Conservation (phyloP, 2,797 vertebrate genomes). For the Nannoperca australis region DNA sequence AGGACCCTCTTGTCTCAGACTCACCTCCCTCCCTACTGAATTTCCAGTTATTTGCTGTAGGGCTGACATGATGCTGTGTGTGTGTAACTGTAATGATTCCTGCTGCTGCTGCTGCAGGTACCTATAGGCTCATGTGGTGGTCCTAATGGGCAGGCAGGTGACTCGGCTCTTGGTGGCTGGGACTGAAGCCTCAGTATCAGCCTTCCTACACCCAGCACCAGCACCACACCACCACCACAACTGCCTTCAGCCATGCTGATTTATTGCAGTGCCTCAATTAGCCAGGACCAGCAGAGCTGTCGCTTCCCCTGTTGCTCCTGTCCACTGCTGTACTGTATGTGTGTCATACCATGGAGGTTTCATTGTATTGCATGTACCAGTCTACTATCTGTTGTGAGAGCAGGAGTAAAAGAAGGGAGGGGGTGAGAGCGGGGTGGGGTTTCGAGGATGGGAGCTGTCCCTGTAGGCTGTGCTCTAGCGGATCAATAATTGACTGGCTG, state of each 20-base stretch:
- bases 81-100: slow-evolving; percentile 44
- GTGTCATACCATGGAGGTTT: slow-evolving; percentile 53
- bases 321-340: slow-evolving; percentile 31
- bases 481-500: slow-evolving; percentile 78
- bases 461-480: slow-evolving; percentile 50
- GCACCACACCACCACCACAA: slow-evolving; percentile 9
- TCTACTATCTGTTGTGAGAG: slow-evolving; percentile 33
- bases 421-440: not conserved
- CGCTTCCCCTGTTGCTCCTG: slow-evolving; percentile 44
- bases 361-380: slow-evolving; percentile 68
- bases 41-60: slow-evolving; percentile 44
- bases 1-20: slow-evolving; percentile 52
- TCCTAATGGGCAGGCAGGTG: slow-evolving; percentile 69
- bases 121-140: slow-evolving; percentile 39
- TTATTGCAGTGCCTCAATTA: slow-evolving; percentile 66
- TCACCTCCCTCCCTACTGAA: not conserved
- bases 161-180: slow-evolving; percentile 29
- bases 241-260: slow-evolving; percentile 50
- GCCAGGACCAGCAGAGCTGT: slow-evolving; percentile 56
- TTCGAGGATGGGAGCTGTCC: slow-evolving; percentile 57
- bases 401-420: not conserved
- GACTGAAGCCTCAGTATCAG: slow-evolving; percentile 45
- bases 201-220: slow-evolving; percentile 27
- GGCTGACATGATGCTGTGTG: slow-evolving; percentile 41
- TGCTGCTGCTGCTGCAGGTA: slow-evolving; percentile 10